Evolutionary conservation across 2,888 invertebrate genomes (phyloP).

Genomic region (Euphydryas editha): DNA sequence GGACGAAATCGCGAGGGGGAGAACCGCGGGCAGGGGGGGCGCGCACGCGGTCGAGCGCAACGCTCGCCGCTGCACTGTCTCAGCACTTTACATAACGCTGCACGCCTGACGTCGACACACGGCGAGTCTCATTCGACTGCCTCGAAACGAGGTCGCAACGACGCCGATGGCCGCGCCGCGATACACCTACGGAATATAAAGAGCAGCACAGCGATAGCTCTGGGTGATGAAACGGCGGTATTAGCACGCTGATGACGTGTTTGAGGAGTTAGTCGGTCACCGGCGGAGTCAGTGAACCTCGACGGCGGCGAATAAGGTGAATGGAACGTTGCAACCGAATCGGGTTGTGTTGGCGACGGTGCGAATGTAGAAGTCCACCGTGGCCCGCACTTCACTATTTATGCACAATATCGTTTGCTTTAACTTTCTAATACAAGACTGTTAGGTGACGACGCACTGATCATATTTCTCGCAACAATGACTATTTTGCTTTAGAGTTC

Average conservation of each 20-base stretch:
- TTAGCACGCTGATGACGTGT: conserved; percentile 77
- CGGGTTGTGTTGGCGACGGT: conserved; percentile 60
- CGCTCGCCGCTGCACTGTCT: conserved; percentile 74
- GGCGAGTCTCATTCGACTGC: conserved; percentile 48
- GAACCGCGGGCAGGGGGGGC: conserved; percentile 47
- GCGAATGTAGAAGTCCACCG: conserved; percentile 47
- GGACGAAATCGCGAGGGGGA: conserved; percentile 66
- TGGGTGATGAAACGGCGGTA: conserved; percentile 73
- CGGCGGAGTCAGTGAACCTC: conserved; percentile 80
- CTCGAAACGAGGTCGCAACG: conserved; percentile 73
- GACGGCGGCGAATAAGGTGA: conserved; percentile 77
- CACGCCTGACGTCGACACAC: conserved; percentile 54
- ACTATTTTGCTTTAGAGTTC: not conserved
- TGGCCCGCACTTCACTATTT: conserved; percentile 60
- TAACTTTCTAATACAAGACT: conserved; percentile 76
- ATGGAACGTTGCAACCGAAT: conserved; percentile 80
- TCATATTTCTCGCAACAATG: not conserved
- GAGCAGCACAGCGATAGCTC: conserved; percentile 61
- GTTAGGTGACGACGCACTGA: conserved; percentile 11
- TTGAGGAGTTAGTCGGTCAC: conserved; percentile 71
- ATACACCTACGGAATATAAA: conserved; percentile 76
- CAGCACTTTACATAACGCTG: conserved; percentile 78
- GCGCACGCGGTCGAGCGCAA: conserved; percentile 79
- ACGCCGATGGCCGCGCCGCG: conserved; percentile 55
- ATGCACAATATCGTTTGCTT: conserved; percentile 62